Conservation (phyloP, 1,140 invertebrate genomes). For the Teleogryllus occipitalis region DNA sequence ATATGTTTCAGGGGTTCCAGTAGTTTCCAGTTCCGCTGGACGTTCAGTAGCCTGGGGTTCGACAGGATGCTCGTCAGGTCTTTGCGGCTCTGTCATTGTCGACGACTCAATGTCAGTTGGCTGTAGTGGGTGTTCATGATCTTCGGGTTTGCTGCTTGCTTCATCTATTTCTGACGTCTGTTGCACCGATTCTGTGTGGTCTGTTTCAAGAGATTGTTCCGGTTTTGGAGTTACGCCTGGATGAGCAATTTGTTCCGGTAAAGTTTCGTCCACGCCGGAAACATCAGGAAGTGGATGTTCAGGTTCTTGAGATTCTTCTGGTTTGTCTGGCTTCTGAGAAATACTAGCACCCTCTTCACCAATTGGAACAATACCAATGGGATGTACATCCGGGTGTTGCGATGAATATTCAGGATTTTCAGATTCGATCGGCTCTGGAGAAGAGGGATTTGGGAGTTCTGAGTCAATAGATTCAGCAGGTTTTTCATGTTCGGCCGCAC, state of each 20-base stretch:
- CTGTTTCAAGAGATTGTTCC: neutral
- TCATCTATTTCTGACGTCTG: neutral
- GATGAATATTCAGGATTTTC: neutral
- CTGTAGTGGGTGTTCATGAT: too few species aligned
- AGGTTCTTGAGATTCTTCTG: neutral
- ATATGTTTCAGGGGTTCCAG: too few species aligned
- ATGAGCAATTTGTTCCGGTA: neutral
- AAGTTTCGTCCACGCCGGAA: neutral
- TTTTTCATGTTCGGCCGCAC: neutral
- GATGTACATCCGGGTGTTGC: slow-evolving; percentile 7
- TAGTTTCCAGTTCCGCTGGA: too few species aligned
- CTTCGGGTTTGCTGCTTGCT: too few species aligned
- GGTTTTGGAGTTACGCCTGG: neutral
- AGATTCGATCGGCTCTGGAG: neutral
- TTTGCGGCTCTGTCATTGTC: too few species aligned
- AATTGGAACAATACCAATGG: neutral
- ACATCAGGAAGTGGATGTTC: neutral
- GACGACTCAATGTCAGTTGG: too few species aligned
- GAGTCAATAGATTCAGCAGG: neutral
- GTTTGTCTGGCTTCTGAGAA: neutral
- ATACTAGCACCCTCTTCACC: neutral
- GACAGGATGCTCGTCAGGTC: too few species aligned
- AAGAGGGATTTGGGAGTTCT: neutral
- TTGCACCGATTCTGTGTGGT: neutral
- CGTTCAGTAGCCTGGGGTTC: too few species aligned